Conservation (phyloP, 37 sponge, comb jelly and placozoan genomes). For the Petrosia ficiformis region DNA sequence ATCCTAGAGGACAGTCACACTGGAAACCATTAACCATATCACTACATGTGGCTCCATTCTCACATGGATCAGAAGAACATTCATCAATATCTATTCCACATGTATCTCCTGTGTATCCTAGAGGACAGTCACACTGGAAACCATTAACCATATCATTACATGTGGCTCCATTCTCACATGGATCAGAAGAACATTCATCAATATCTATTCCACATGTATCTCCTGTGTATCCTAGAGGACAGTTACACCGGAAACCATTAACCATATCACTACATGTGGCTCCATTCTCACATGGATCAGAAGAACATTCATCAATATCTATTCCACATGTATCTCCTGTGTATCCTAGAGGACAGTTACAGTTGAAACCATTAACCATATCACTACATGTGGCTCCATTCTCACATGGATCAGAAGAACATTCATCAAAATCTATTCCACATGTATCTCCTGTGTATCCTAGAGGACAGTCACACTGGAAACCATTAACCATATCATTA, state of each 20-base stretch:
- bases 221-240: conserved; percentile 33
- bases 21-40: conserved; percentile 20
- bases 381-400: conserved; percentile 47
- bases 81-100: conserved; percentile 64
- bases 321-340: conserved; percentile 25
- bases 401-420: conserved; percentile 37
- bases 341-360: conserved; percentile 24
- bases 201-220: conserved; percentile 16
- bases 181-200: conserved; percentile 28
- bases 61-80: conserved; percentile 50
- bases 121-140: conserved; percentile 44
- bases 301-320: conserved; percentile 14
- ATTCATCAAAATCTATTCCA: conserved; percentile 45
- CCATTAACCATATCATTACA: neutral
- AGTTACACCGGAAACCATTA: conserved; percentile 18
- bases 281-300: conserved; percentile 29
- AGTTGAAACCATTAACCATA: conserved; percentile 11
- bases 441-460: conserved; percentile 51
- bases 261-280: neutral
- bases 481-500: conserved; percentile 17
- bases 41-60: conserved; percentile 65
- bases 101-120: conserved; percentile 50
- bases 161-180: conserved; percentile 39
- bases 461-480: conserved; percentile 36
- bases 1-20: conserved; percentile 29